Percentiles rank a stretch among this genome's conserved stretches.
phyloP scores from a whole-genome alignment of 1,140 invertebrate genomes.

The Alviniconcha marisindica region DNA sequence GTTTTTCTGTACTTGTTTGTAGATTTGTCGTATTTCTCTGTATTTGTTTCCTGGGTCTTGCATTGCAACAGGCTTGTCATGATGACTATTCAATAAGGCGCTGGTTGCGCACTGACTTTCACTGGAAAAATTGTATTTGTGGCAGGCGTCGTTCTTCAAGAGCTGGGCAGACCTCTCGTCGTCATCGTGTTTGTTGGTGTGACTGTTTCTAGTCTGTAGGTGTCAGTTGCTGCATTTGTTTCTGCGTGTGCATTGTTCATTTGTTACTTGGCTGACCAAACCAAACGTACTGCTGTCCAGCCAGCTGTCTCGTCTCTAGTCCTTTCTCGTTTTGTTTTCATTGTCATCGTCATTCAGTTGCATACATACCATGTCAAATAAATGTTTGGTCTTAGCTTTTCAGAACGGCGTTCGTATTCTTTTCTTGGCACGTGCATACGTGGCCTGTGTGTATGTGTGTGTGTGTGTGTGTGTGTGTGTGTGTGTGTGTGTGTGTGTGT shows the following conservation, averaged over 20 bases:
- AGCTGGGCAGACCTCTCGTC: too few relatives aligned
- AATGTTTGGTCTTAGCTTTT: constrained; percentile 42
- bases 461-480: constrained; percentile 2
- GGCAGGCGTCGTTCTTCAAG: too few relatives aligned
- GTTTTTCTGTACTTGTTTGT: too few relatives aligned
- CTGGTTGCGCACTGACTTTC: too few relatives aligned
- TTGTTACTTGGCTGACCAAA: not conserved
- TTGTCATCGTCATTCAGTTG: constrained; percentile 15
- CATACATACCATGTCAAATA: constrained; percentile 39
- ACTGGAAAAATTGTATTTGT: too few relatives aligned
- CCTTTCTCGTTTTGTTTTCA: not conserved
- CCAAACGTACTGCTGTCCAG: not conserved
- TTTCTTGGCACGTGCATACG: too few relatives aligned
- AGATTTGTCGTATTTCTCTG: not conserved
- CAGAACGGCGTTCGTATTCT: not conserved
- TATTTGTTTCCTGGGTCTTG: not conserved
- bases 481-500: constrained; percentile 6
- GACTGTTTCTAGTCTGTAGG: too few relatives aligned
- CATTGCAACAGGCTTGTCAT: too few relatives aligned
- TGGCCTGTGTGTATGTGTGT: not conserved
- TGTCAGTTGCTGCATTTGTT: too few relatives aligned
- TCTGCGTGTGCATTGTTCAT: not conserved
- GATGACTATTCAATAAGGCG: too few relatives aligned
- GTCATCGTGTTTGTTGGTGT: too few relatives aligned
- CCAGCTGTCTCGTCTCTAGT: constrained; percentile 26